Percentiles rank a stretch among this genome's conserved stretches.
Evolutionary conservation across 2,797 vertebrate species (phyloP).

Genomic region (Danio choprae): DNA sequence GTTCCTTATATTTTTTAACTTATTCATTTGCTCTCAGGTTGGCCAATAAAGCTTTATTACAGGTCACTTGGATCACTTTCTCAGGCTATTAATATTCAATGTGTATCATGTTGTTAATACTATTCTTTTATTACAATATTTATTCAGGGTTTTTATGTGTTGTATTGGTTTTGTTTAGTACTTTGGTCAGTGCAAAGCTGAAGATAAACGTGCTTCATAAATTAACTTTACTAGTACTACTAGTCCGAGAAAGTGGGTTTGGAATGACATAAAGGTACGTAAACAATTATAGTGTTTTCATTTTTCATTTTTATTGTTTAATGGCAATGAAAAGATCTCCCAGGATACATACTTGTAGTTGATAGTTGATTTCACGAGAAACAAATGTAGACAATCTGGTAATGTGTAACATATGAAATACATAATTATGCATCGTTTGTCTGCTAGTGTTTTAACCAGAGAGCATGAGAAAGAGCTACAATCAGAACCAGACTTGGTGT

Average conservation of each 20-base stretch:
- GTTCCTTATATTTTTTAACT: no score
- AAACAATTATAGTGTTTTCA: background rate
- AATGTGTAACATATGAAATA: background rate
- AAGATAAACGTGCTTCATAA: no score
- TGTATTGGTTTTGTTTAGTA: no score
- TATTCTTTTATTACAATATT: no score
- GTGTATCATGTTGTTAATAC: no score
- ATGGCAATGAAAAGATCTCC: slow-evolving; percentile 3
- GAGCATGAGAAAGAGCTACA: background rate
- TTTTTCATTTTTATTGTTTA: background rate
- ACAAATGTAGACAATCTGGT: background rate
- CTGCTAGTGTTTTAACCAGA: slow-evolving; percentile 14
- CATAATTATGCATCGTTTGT: background rate
- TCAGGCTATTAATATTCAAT: no score
- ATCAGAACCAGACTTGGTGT: background rate
- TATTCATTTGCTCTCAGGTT: no score
- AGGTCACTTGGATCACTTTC: no score
- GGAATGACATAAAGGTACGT: background rate
- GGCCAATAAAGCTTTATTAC: no score
- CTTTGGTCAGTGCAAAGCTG: no score
- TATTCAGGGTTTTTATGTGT: no score
- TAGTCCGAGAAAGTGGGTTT: background rate
- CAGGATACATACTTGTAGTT: background rate
- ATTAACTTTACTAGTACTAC: no score
- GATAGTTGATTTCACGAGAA: slow-evolving; percentile 12